phyloP scores from a whole-genome alignment of 2,888 invertebrate genomes.

The Sicus ferrugineus region DNA sequence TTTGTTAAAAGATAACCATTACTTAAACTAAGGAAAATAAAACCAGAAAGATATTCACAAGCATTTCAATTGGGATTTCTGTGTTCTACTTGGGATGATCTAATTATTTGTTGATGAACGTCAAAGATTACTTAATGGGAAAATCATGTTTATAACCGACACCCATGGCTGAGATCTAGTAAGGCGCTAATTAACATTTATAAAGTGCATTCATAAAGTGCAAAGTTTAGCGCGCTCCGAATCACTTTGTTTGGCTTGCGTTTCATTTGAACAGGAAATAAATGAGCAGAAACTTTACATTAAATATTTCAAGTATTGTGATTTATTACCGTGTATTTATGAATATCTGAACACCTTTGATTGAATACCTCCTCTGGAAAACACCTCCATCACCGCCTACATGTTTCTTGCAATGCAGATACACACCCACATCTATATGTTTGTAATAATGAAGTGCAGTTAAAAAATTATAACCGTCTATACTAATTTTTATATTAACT shows the following conservation, averaged over 20 bases:
- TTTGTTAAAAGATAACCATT: too few relatives aligned
- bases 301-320: neutral
- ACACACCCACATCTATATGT: too few relatives aligned
- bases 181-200: slow-evolving; percentile 22
- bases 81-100: slow-evolving; percentile 10
- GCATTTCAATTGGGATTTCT: neutral
- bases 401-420: too few relatives aligned
- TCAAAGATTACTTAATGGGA: neutral
- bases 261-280: neutral
- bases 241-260: neutral
- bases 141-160: neutral
- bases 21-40: too few relatives aligned
- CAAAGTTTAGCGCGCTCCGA: neutral
- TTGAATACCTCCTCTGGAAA: neutral
- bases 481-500: too few relatives aligned
- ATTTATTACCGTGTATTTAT: neutral
- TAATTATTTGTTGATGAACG: slow-evolving; percentile 24
- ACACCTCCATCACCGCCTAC: neutral
- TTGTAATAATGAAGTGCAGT: too few relatives aligned
- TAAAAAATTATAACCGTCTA: too few relatives aligned
- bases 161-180: neutral
- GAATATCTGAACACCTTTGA: neutral
- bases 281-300: neutral
- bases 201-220: neutral
- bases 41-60: too few relatives aligned